phyloP scores from a whole-genome alignment of 2,797 vertebrate genomes.

The Alca torda region DNA sequence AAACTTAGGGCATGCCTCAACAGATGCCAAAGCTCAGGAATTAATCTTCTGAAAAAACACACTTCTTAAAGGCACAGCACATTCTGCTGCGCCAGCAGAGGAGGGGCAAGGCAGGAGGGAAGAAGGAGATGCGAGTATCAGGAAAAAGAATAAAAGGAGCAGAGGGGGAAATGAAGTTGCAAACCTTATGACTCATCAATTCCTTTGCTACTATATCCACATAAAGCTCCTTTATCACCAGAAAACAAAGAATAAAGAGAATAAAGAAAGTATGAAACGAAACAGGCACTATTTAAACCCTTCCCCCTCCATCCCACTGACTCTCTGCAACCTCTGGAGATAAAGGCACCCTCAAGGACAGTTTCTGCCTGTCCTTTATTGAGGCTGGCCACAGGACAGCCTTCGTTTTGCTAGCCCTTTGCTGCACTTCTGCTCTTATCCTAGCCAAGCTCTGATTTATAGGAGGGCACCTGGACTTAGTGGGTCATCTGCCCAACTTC shows the following conservation, averaged over 20 bases:
- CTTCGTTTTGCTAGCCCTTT: background rate
- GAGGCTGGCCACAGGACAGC: background rate
- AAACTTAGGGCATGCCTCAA: slow-evolving; percentile 26
- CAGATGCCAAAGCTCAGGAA: slow-evolving; percentile 40
- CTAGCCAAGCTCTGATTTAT: background rate
- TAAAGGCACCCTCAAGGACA: background rate
- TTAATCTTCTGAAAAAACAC: background rate
- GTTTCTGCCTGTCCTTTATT: background rate
- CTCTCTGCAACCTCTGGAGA: background rate
- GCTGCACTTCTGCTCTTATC: background rate
- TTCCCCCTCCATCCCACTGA: background rate
- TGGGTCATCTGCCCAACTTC: background rate
- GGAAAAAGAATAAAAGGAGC: background rate
- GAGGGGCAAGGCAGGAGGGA: background rate
- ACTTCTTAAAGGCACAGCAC: slow-evolving; percentile 47
- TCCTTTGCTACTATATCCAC: background rate
- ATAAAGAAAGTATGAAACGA: background rate
- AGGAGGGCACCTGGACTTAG: background rate
- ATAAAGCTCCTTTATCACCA: background rate
- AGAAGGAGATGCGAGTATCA: background rate
- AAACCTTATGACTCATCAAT: background rate
- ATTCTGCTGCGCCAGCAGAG: background rate
- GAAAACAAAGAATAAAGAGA: slow-evolving; percentile 5
- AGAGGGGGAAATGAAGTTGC: background rate
- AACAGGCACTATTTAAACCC: background rate